Evolutionary conservation across 1,140 invertebrate genomes (phyloP), one percentile per base, ranked within the genome.

Genomic region (Macrosteles quadrilineatus): DNA sequence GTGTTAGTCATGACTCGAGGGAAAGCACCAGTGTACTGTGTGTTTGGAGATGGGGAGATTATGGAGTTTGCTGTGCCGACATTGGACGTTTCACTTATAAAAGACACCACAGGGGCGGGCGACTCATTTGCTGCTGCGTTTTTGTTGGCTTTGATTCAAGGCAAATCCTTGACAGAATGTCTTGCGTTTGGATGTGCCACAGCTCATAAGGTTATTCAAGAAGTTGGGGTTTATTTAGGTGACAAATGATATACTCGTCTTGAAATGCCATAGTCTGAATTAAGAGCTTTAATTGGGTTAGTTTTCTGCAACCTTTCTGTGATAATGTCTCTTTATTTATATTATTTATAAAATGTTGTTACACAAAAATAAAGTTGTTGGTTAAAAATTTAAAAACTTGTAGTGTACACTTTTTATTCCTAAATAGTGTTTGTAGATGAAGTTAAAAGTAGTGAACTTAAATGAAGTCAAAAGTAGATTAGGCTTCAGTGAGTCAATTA

Each of bases 41-140:
- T 63, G 21, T 43, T 17, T 27, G 25, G n/a, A 45, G 21, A 21
- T 29, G 21, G 17, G 23, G 25, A 57, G 36, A 25, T 64, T 21
- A 77, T 82, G 67, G 84, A 78, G 71, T 78, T 79, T 12, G 77
- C 84, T 3, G 79, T 79, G 30, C 75, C 75, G 12, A 72, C 85
- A 1, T 68, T 77, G 1, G 32, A 77, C 4, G 72, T 80, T 29
- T 73, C 83, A n/a, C 81, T 87, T 55, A 81, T 86, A 14, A 64
- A 25, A 21, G 87, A 88, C 74, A 86, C 86, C 4, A 88, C 86
- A 73, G 87, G 86, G 47, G 87, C 87, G 63, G 87, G 87, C n/a
- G 87, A 88, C 79, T 85, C 87, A n/a, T 88, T 88, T 80, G 84
- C 85, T 71, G 87, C 86, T 74, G 87, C 86, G 29, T 88, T 87